Evolutionary conservation across 2,888 invertebrate genomes (phyloP).

Genomic region (Sesia bembeciformis): DNA sequence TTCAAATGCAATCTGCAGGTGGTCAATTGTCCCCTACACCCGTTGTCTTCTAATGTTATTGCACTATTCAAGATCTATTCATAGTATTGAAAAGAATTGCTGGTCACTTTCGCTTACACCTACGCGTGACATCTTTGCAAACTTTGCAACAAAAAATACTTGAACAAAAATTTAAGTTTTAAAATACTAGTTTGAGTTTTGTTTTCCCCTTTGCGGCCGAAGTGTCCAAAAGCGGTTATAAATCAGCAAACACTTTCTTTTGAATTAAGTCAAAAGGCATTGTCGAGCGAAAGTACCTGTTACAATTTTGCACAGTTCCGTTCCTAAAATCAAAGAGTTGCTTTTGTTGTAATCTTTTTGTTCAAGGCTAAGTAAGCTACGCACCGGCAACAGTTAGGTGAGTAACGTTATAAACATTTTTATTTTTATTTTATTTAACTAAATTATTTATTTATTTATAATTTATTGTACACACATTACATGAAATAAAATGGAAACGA

Average conservation of each 20-base stretch:
- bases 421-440: no score
- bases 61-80: constrained; percentile 5
- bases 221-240: constrained; percentile 45
- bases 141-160: background rate
- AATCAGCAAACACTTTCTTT: constrained; percentile 60
- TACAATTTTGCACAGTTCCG: constrained; percentile 41
- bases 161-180: constrained; percentile 14
- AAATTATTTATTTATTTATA: no score
- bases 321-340: background rate
- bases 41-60: constrained; percentile 10
- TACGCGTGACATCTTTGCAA: constrained; percentile 22
- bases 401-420: no score
- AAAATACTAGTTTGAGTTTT: constrained; percentile 16
- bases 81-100: constrained; percentile 15
- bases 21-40: constrained; percentile 45
- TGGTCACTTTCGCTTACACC: constrained; percentile 61
- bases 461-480: no score
- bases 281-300: constrained; percentile 51
- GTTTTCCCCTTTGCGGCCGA: constrained; percentile 48
- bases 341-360: background rate
- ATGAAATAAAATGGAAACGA: no score
- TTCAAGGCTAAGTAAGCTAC: no score
- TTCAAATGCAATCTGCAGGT: constrained; percentile 62
- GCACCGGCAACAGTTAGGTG: no score
- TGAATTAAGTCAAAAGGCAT: constrained; percentile 17